Conservation (phyloP, 2,797 vertebrate genomes). For the Antrozous pallidus region DNA sequence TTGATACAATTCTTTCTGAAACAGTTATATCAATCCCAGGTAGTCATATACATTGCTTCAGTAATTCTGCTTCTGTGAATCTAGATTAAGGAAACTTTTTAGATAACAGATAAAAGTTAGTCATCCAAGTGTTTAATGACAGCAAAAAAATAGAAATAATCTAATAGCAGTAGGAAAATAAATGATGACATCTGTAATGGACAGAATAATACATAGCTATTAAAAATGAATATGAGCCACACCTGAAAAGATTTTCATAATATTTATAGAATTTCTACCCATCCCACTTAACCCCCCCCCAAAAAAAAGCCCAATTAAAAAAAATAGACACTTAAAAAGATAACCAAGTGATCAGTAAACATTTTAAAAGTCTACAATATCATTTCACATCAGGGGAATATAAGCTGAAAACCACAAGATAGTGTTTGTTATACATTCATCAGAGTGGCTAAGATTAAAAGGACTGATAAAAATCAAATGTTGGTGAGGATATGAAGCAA, state of each 20-base stretch:
- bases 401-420: not conserved
- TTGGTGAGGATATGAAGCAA: not conserved
- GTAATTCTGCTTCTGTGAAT: not conserved
- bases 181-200: not conserved
- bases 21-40: not conserved
- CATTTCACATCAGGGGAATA: not conserved
- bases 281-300: not conserved
- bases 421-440: not conserved
- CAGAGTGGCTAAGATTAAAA: not conserved
- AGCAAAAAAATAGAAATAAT: conserved; percentile 33
- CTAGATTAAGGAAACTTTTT: not conserved
- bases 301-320: not conserved
- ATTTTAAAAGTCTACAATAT: not conserved
- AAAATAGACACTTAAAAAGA: not conserved
- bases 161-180: not conserved
- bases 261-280: not conserved
- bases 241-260: conserved; percentile 19
- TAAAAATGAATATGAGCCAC: not conserved
- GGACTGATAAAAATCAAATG: not conserved
- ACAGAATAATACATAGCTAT: not conserved
- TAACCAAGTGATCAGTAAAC: not conserved
- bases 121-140: conserved; percentile 6
- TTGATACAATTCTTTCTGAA: not conserved
- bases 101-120: not conserved
- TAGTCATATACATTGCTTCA: not conserved